Percentiles rank a stretch among this genome's conserved stretches.
phyloP scores from a whole-genome alignment of 2,113 vertebrate genomes.

The Aythya baeri region DNA sequence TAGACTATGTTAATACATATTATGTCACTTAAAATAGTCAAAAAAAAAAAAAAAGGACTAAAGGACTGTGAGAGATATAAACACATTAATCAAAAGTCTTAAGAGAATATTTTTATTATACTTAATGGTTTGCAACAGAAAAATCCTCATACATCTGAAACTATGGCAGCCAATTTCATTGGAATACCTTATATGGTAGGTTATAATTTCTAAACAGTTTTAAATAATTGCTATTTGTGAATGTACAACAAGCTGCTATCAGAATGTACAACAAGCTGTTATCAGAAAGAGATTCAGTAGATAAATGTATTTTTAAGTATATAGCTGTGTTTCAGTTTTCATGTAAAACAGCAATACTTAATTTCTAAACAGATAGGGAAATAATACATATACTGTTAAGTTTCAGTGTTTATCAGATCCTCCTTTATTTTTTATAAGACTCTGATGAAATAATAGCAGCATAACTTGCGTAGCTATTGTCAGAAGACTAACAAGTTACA shows the following conservation, averaged over 20 bases:
- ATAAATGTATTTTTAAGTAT: background rate
- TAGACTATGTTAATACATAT: background rate
- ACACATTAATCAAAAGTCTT: background rate
- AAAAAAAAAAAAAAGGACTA: background rate
- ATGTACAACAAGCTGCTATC: background rate
- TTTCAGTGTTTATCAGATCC: background rate
- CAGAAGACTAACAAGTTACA: background rate
- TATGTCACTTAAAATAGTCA: background rate
- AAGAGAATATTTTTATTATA: background rate
- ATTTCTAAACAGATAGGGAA: background rate
- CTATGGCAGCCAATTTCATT: background rate
- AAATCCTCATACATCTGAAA: background rate
- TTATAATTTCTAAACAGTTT: background rate
- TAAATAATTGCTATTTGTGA: background rate
- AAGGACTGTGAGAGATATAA: background rate
- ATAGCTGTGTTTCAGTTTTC: background rate
- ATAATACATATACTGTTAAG: background rate
- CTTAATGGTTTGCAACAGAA: background rate
- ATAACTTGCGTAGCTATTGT: background rate
- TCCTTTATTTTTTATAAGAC: background rate
- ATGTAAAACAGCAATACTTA: background rate
- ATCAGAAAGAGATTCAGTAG: background rate
- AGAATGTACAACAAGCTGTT: background rate
- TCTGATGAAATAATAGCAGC: background rate
- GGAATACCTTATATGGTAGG: background rate